Evolutionary conservation across 2,888 invertebrate species (phyloP).

Genomic region (Micoletzkya japonica): DNA sequence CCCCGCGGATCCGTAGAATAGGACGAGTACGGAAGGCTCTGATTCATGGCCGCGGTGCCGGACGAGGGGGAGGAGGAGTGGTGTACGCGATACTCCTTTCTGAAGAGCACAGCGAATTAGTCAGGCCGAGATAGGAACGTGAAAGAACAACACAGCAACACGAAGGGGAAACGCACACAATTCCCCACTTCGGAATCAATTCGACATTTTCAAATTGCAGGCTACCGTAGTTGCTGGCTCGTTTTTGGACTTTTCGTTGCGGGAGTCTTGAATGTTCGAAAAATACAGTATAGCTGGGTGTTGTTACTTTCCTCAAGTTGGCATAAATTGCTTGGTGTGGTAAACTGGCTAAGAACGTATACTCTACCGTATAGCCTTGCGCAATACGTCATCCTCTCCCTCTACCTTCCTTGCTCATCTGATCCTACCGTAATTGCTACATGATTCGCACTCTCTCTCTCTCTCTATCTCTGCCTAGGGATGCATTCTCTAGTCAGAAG

Average conservation of each 20-base stretch:
- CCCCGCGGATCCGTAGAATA: constrained; percentile 41
- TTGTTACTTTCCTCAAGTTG: background rate
- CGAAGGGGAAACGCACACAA: background rate
- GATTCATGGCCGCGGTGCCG: constrained; percentile 37
- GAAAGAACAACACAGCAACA: background rate
- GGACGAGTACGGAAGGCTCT: constrained; percentile 40
- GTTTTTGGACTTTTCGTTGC: too few relatives aligned
- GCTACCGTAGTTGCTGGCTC: too few relatives aligned
- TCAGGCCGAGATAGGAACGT: background rate
- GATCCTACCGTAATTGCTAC: constrained; percentile 10
- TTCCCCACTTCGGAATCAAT: too few relatives aligned
- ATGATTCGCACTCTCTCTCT: constrained; percentile 8
- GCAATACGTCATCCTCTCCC: constrained; percentile 4
- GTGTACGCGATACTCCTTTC: background rate
- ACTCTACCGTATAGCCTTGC: constrained; percentile 8
- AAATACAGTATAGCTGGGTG: background rate
- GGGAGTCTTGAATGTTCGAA: too few relatives aligned
- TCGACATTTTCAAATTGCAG: too few relatives aligned
- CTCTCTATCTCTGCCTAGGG: constrained; percentile 22
- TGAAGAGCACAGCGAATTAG: background rate
- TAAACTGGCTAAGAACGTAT: background rate
- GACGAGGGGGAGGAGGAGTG: background rate
- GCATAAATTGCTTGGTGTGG: background rate
- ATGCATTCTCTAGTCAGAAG: constrained; percentile 23
- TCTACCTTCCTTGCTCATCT: constrained; percentile 4